Base-by-base conservation (phyloP, 2,113 vertebrate genomes). In the Oryzias melastigma region DNA sequence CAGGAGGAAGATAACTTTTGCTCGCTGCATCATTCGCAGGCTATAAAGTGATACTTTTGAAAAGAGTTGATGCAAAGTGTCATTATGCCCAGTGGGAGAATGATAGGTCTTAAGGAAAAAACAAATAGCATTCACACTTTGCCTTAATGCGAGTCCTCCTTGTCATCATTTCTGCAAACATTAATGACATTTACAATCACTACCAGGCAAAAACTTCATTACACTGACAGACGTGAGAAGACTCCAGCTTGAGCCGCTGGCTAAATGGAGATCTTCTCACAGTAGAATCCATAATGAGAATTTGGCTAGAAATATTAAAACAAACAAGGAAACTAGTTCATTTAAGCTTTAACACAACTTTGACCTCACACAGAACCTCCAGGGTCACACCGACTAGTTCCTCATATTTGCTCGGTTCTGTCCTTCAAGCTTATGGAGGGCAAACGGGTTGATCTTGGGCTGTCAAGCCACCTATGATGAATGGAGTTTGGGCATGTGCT, bases 121-220 rank as follows among this genome's bases (percentile, higher is more conserved):
- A 83, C 76, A 81, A 81, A 79, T 55, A 40, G 61, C 65, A 73
- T 73, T 62, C 55, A 67, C 57, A 75, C 58, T 68, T 63, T 49
- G 72, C 60, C 80, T 81, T 90, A 87, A 86, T 83, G 82, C 12
- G 70, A 81, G 35, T 46, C 69, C 68, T 75, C 57, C 35, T 50
- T 81, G 69, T 75, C 74, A 85, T 85, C 80, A 80, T 88, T 77
- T 69, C 65, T 56, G 62, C 61, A 27, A 78, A 59, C 76, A 75
- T 80, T 90, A 88, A 87, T 87, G 88, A 75, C 82, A 80, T 80
- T 71, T 72, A 74, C 80, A 70, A 85, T 87, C 78, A 83, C 76
- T 77, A 73, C 58, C 49, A 68, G 84, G 79, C 73, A 64, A 80
- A 77, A 75, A 82, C 63, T 64, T 82, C 85, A 86, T 90, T 87